Percentiles rank a stretch among this genome's conserved stretches.
phyloP scores from a whole-genome alignment of 2,113 vertebrate species.

The Pachyramphus minor region DNA sequence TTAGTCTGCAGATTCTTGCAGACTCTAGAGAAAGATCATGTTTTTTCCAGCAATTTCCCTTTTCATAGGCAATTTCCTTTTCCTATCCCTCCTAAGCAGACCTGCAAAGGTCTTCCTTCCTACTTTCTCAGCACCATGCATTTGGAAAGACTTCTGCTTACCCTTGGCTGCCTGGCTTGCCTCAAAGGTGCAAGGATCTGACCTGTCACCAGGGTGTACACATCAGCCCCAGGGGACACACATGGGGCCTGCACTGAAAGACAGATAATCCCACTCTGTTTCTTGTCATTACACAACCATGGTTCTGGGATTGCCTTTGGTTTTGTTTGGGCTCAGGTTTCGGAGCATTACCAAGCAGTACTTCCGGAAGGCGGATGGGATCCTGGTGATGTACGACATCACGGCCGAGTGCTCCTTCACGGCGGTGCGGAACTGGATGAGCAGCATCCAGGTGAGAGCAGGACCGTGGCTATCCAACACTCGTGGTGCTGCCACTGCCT shows the following conservation, averaged over 20 bases:
- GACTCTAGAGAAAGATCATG: not conserved
- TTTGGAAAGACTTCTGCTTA: not conserved
- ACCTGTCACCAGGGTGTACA: not conserved
- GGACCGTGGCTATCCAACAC: fast-evolving
- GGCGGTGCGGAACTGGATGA: constrained; percentile 77
- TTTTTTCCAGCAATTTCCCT: not conserved
- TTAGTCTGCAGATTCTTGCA: not conserved
- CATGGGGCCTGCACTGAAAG: not conserved
- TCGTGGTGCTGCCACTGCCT: not conserved
- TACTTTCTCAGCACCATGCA: not conserved
- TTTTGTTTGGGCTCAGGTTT: constrained; percentile 68
- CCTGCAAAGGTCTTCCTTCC: not conserved
- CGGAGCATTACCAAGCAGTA: constrained; percentile 83
- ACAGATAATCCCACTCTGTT: not conserved
- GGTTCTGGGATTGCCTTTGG: not conserved
- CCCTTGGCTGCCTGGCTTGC: not conserved
- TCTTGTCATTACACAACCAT: not conserved
- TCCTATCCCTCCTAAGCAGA: not conserved
- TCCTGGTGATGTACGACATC: constrained; percentile 82
- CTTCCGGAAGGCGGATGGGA: constrained; percentile 77
- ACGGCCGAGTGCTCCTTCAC: constrained; percentile 68
- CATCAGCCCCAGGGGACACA: not conserved
- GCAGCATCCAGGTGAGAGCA: constrained; percentile 74
- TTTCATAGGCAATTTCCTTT: not conserved
- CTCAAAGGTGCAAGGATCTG: not conserved